Conservation (phyloP, 1,140 invertebrate genomes). For the Drosophila triauraria region DNA sequence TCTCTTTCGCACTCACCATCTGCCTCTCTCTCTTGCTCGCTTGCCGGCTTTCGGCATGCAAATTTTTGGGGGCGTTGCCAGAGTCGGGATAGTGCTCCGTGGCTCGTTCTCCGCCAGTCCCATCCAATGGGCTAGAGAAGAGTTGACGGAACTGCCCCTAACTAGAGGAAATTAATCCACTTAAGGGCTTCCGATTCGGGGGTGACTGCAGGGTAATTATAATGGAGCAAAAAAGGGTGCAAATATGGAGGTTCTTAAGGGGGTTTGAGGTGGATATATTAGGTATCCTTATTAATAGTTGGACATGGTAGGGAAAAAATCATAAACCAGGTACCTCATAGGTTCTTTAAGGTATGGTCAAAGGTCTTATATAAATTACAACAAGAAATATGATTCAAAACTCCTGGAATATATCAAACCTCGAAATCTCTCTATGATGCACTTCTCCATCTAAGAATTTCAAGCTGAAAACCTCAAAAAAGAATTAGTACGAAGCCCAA, state of each 20-base stretch:
- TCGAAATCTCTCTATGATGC: too few relatives aligned
- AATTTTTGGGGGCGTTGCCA: slow-evolving; percentile 69
- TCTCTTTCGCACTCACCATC: slow-evolving; percentile 2
- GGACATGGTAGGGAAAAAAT: too few relatives aligned
- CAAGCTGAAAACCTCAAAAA: background rate
- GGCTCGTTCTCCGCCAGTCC: background rate
- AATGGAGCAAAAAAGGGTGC: background rate
- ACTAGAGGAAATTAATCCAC: slow-evolving; percentile 17
- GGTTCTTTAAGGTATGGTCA: background rate
- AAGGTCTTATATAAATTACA: too few relatives aligned
- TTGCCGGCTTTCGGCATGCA: slow-evolving; percentile 35
- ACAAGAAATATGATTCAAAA: too few relatives aligned
- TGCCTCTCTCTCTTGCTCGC: slow-evolving; percentile 1
- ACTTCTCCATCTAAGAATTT: too few relatives aligned
- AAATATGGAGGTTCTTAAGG: background rate
- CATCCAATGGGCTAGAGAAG: slow-evolving; percentile 34
- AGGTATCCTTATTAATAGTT: background rate
- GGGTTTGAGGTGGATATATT: background rate
- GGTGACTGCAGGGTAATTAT: background rate
- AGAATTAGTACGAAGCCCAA: background rate
- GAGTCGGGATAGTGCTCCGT: slow-evolving; percentile 16
- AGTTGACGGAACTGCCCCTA: slow-evolving; percentile 11
- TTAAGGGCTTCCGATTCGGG: slow-evolving; percentile 7
- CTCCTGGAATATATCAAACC: too few relatives aligned
- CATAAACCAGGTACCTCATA: background rate